These are phyloP conservation scores for Agrypnus murinus DNA, from an alignment of 2,888 invertebrate genomes.

Conservation along the genomic window DNA sequence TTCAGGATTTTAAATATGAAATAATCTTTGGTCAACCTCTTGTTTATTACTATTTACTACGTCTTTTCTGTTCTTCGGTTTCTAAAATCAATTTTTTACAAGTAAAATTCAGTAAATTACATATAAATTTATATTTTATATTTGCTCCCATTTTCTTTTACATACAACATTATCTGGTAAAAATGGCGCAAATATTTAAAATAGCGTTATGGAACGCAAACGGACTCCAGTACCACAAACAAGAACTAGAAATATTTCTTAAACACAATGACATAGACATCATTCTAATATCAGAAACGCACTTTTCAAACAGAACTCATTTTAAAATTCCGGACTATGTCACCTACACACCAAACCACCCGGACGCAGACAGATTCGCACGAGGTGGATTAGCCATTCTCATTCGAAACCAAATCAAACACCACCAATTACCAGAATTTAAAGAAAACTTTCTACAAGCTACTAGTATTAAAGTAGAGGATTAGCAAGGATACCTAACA, in stretches of 20 bases:
- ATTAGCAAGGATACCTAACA: constrained; percentile 26
- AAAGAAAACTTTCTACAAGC: constrained; percentile 47
- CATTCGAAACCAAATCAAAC: constrained; percentile 48
- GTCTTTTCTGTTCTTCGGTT: no score
- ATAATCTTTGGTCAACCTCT: no score
- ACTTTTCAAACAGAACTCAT: constrained; percentile 1
- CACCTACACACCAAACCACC: constrained; percentile 10
- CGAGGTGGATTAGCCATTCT: constrained; percentile 49
- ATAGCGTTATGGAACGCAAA: constrained; percentile 11
- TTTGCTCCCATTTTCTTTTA: no score
- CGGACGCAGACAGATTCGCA: constrained; percentile 34
- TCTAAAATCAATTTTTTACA: no score
- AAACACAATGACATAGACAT: constrained; percentile 20
- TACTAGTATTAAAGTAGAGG: constrained; percentile 19
- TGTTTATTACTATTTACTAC: no score
- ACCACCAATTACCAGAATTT: constrained; percentile 44
- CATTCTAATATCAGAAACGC: constrained; percentile 11
- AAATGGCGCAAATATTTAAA: constrained; percentile 23
- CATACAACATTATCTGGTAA: no score
- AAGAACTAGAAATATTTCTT: constrained; percentile 12
- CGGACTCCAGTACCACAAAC: neutral
- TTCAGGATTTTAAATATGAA: no score
- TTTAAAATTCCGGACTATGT: constrained; percentile 17
- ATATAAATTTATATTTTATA: no score
- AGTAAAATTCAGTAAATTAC: no score